Evolutionary conservation across 2,888 invertebrate genomes (phyloP), one percentile per base, ranked within the genome.

Genomic region (Acleris emargana): DNA sequence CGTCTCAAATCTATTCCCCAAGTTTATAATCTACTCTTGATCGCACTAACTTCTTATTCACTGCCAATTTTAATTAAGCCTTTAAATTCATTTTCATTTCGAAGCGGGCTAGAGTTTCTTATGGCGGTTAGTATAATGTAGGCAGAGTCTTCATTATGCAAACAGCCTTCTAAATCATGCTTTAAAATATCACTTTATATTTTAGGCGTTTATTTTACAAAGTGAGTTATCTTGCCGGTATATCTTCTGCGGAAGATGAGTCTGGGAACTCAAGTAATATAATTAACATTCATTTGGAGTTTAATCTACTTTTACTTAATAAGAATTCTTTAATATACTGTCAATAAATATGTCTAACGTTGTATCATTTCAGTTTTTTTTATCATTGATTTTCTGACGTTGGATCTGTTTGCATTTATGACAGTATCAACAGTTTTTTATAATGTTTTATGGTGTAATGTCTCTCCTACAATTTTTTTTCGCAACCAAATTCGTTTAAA

Each of bases 141-240:
- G 55, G 38, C 43, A 45, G 58, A 45, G 45, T 20, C 45, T 52
- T 61, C 60, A 57, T 66, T 66, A 66, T 61, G 66, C 66, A 51
- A 55, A 45, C 59, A 22, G 50, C 50, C 18, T 18, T 43, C 49
- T 66, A 61, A 57, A 66, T 66, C 57, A 66, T 16, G 57, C 42
- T 66, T 57, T 61, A 61, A 60, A 66, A 66, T 60, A 64, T 55
- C 59, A 59, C 64, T 59, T 28, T 60, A 64, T 64, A 57, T 59
- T 59, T 64, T 38, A n/a, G 58, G 54, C 64, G 64, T 59, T 59
- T 64, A 54, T 59, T 54, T 49, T 59, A 17, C 25, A 45, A 57
- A 53, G 54, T 20, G 28, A 20, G 54, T 20, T 38, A 64, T 64
- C 59, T 64, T 49, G 9, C 22, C 28, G 13, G 25, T 64, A 28